Conservation (phyloP, 2,113 vertebrate species). For the Amphiprion percula region DNA sequence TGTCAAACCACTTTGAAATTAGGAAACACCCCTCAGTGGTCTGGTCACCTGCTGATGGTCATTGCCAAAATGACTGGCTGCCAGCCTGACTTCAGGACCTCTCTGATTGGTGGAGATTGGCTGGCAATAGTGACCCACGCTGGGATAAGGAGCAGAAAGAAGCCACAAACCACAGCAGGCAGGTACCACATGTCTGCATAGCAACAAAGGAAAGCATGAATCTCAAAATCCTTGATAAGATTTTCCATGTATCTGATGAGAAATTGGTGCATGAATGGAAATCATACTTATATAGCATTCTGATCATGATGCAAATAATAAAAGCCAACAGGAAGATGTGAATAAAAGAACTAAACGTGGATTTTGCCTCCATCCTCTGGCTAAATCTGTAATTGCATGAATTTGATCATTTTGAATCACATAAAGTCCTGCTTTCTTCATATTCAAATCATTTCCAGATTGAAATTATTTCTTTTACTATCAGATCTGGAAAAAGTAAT, state of each 20-base stretch:
- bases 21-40: neutral
- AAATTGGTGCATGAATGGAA: too few relatives aligned
- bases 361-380: conserved; percentile 59
- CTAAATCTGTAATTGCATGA: neutral
- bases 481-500: too few relatives aligned
- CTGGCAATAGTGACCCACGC: conserved; percentile 86
- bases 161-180: conserved; percentile 81
- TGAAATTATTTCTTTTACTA: too few relatives aligned
- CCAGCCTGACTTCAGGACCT: conserved; percentile 93
- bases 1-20: too few relatives aligned
- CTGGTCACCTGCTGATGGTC: conserved; percentile 91
- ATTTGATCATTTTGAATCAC: neutral
- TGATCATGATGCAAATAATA: neutral
- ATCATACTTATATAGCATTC: neutral
- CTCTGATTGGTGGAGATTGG: conserved; percentile 83
- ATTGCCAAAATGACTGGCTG: conserved; percentile 93
- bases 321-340: neutral
- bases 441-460: too few relatives aligned
- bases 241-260: neutral
- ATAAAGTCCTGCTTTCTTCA: neutral
- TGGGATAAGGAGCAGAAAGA: conserved; percentile 88
- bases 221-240: neutral
- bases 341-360: neutral
- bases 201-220: neutral
- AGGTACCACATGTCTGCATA: conserved; percentile 86